Percentiles rank a stretch among this genome's conserved stretches.
These are phyloP conservation scores for Antheraea yamamai DNA, from an alignment of 2,888 invertebrate genomes.

Conservation along the genomic window DNA sequence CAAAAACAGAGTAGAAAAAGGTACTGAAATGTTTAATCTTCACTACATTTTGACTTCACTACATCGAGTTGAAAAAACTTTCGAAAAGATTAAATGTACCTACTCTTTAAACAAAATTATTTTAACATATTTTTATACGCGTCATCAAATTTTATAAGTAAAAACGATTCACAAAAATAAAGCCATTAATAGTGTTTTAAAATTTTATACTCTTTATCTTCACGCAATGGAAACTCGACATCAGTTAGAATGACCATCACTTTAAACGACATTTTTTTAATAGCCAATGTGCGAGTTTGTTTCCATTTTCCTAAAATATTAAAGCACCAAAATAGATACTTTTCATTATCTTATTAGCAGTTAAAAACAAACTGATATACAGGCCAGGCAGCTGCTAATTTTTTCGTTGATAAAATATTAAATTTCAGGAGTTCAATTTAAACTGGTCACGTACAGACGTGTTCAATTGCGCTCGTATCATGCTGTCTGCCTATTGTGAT, in stretches of 20 bases:
- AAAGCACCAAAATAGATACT: neutral
- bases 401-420: too few relatives aligned
- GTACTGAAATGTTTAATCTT: too few relatives aligned
- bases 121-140: neutral
- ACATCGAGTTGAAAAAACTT: neutral
- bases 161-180: neutral
- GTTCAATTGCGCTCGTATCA: too few relatives aligned
- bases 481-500: too few relatives aligned
- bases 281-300: neutral
- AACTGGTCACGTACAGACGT: too few relatives aligned
- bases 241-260: neutral
- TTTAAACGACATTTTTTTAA: neutral
- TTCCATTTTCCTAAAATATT: conserved; percentile 3
- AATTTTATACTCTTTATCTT: neutral
- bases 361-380: too few relatives aligned
- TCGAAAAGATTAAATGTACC: neutral
- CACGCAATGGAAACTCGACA: neutral
- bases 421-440: too few relatives aligned
- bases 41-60: too few relatives aligned
- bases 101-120: neutral
- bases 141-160: neutral
- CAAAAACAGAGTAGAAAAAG: too few relatives aligned
- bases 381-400: too few relatives aligned
- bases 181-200: neutral
- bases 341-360: too few relatives aligned